Base-by-base conservation (phyloP, 64 coral and sea anemone species). In the Porites australiensis region DNA sequence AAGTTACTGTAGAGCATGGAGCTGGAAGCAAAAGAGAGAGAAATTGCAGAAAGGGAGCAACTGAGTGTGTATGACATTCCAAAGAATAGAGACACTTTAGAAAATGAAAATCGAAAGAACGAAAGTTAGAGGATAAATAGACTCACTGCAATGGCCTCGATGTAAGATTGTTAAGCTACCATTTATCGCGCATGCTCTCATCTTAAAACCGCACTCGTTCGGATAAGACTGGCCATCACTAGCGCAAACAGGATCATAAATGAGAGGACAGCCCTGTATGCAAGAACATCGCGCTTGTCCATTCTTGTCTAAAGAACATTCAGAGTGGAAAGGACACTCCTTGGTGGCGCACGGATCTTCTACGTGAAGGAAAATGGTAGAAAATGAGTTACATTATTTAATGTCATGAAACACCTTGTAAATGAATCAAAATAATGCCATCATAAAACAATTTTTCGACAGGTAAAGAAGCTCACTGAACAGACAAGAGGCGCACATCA, bases 161-260 rank as follows among this genome's bases (percentile, higher is more conserved):
- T 90, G 89, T 50, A 90, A 49, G 9, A 91, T 15, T 16, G 81
- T 79, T 3, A 89, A 8, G 21, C 58, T 83, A 13, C 77, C 65
- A 63, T 88, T 89, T 13, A 66, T 44, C 44, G 78, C 58, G 66
- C 98, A 99, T 6, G 94, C 89, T 70, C 64, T 55, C 8, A 77
- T 90, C 22, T 92, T 96, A 44, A 99, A 63, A n/a, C 64, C 80
- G 72, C 98, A 99, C 22, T 89, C 82, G 64, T 89, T 96, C 27
- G 83, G 51, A 72, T 99, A 99, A 0, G 94, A 96, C 44, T 91
- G 88, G 18, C 94, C 88, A 83, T 99, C 91, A 69, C 84, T 95
- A 8, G 88, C 98, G 67, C 98, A 99, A 8, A 99, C 83, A 3
- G 72, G 91, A 19, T 95, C 72, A 66, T 81, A 95, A 19, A 60